Percentiles rank a stretch among this genome's conserved stretches.
phyloP scores from a whole-genome alignment of 2,797 vertebrate genomes.

The Synaphobranchus kaupii region DNA sequence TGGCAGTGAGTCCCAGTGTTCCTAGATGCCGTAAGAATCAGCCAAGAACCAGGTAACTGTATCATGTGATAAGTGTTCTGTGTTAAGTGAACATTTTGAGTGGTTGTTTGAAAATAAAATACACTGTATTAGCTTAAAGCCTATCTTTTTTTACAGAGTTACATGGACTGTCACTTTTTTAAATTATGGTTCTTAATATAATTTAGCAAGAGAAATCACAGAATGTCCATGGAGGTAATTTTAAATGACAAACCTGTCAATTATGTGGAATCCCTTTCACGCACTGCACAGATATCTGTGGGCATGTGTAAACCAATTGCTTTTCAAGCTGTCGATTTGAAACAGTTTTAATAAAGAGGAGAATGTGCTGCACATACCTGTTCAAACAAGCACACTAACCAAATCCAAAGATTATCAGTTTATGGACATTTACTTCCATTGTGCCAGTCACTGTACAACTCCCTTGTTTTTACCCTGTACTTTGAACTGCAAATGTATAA shows the following conservation, averaged over 20 bases:
- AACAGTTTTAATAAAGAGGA: slow-evolving; percentile 1
- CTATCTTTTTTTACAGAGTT: not conserved
- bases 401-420: no score
- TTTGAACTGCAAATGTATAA: no score
- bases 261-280: not conserved
- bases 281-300: slow-evolving; percentile 26
- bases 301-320: slow-evolving; percentile 40
- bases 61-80: not conserved
- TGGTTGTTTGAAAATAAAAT: not conserved
- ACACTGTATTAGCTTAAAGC: not conserved
- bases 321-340: not conserved
- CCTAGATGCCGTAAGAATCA: not conserved
- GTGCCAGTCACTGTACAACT: no score
- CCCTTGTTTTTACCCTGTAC: no score
- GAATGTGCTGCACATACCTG: not conserved
- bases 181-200: not conserved
- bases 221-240: not conserved
- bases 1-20: not conserved
- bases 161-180: not conserved
- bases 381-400: not conserved
- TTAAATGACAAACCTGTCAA: not conserved
- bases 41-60: not conserved
- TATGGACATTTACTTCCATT: no score
- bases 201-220: not conserved
- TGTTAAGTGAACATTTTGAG: not conserved